These are phyloP conservation scores for Arvicanthis niloticus DNA, from an alignment of 2,113 vertebrate genomes.

Conservation along the genomic window DNA sequence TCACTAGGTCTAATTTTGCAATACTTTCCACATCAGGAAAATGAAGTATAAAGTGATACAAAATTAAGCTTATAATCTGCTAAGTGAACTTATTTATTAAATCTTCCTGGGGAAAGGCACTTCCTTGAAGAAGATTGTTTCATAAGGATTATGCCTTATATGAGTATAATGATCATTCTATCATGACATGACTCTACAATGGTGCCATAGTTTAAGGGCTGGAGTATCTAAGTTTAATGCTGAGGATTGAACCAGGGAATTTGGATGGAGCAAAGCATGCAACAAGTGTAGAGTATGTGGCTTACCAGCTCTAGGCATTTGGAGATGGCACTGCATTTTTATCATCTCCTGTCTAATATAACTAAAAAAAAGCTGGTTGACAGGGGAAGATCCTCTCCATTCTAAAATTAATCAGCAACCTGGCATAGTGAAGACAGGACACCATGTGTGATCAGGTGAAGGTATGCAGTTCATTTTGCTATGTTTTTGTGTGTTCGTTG, in stretches of 20 bases:
- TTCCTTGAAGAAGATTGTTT: not conserved
- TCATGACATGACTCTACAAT: not conserved
- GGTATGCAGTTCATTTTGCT: not conserved
- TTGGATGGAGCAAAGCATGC: not conserved
- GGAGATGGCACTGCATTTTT: not conserved
- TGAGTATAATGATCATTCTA: not conserved
- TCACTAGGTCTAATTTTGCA: not conserved
- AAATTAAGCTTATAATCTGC: not conserved
- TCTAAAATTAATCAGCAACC: not conserved
- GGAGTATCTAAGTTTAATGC: not conserved
- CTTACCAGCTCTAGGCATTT: not conserved
- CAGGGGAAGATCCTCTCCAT: not conserved
- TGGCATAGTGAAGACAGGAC: not conserved
- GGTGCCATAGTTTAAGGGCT: not conserved
- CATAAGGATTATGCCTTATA: not conserved
- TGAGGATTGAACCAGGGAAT: not conserved
- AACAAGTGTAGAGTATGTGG: not conserved
- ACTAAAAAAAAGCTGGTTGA: not conserved
- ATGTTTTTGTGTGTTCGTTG: not conserved
- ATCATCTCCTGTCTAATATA: not conserved
- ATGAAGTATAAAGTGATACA: not conserved
- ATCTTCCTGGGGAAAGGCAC: not conserved
- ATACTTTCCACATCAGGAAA: slow-evolving; percentile 4
- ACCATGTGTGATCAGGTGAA: not conserved
- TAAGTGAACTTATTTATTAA: slow-evolving; percentile 18